Evolutionary conservation across 2,113 vertebrate genomes (phyloP).

Genomic region (Protomyctophum bolini): DNA sequence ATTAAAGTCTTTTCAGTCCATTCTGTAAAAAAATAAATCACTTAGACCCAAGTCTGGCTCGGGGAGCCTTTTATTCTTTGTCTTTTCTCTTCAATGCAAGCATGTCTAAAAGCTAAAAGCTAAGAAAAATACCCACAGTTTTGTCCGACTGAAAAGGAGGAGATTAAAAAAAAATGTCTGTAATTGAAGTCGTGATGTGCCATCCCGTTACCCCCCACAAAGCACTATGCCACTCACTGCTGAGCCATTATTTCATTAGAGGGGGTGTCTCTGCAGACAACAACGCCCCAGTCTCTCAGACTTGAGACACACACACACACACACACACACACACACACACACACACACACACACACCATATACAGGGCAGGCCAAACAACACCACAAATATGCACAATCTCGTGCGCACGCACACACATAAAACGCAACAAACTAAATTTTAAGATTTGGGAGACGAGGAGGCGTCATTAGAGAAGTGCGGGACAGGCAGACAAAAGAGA

Average conservation of each 20-base stretch:
- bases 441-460: constrained; percentile 37
- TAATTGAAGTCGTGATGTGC: constrained; percentile 77
- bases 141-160: constrained; percentile 54
- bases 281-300: constrained; percentile 65
- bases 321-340: constrained; percentile 10
- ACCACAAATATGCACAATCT: neutral
- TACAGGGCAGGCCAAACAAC: too few relatives aligned
- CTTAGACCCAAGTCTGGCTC: constrained; percentile 54
- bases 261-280: constrained; percentile 70
- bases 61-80: constrained; percentile 60
- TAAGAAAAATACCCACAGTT: constrained; percentile 41
- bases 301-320: constrained; percentile 39
- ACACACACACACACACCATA: constrained; percentile 15
- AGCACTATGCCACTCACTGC: constrained; percentile 59
- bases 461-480: constrained; percentile 36
- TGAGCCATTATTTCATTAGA: constrained; percentile 80
- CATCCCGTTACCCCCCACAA: constrained; percentile 43
- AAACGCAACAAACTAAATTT: constrained; percentile 41
- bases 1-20: constrained; percentile 63
- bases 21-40: constrained; percentile 60
- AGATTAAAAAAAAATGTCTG: constrained; percentile 50
- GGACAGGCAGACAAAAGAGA: constrained; percentile 44
- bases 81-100: constrained; percentile 50
- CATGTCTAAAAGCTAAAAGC: constrained; percentile 44
- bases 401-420: constrained; percentile 28